Evolutionary conservation across 2,113 vertebrate species (phyloP), one percentile per base, ranked within the genome.

Genomic region (Lanius collurio): DNA sequence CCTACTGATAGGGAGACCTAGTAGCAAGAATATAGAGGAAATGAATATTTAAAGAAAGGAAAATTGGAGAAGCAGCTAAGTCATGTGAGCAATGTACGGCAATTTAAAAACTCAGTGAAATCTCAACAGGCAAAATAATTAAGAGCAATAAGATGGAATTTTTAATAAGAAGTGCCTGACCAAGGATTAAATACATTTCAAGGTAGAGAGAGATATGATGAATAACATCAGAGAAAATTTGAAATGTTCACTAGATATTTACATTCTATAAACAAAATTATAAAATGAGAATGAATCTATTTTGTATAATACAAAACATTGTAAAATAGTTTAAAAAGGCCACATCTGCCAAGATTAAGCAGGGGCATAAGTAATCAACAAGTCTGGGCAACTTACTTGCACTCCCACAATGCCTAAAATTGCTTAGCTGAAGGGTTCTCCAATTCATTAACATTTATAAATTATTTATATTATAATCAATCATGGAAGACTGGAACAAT

Each of bases 401-500:
- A 55, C 15, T 14, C 8, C 15, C 60, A 67, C 31, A 82, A 85
- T 76, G 37, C 37, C 35, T 76, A 53, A 79, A 93, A 87, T 56
- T 79, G 28, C 57, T 87, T 73, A 76, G 53, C 26, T 85, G 78
- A 82, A 83, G 44, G 12, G 20, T 87, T 80, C 78, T 87, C 26
- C 49, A 73, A 46, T 65, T 73, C 67, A 80, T 93, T 90, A 85
- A 60, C 0, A 4, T 64, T 88, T 75, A 69, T 50, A 90, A 92
- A 87, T 73, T 60, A 87, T 83, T 94, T 93, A 69, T 88, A 52
- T 90, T 76, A 68, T 37, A 82, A 95, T 87, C 65, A 92, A 67
- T 80, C 37, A 50, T 28, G 16, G 50, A 83, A 90, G 46, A 88
- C 12, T 76, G 62, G 50, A 83, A 62, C 14, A 53, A 83, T 64